A percentile compares a stretch with the other conserved stretches of the same genome.
These are phyloP conservation scores for Aurelia sp. DNA, from an alignment of 30 jellyfish, hydroid and myxozoan genomes.

Conservation along the genomic window DNA sequence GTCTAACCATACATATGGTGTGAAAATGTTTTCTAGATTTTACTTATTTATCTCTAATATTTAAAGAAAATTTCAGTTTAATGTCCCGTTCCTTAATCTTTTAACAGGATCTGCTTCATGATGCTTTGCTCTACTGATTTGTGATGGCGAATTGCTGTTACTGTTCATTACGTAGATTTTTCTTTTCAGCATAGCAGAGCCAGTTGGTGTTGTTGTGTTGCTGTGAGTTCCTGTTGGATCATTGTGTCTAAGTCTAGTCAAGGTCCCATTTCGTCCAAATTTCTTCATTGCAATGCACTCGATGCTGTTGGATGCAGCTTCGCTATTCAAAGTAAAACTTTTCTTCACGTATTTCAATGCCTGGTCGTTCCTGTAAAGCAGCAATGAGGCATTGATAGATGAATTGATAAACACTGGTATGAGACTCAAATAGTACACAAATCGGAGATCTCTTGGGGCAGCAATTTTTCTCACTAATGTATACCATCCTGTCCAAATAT, in stretches of 20 bases:
- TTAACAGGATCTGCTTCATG: too few species aligned
- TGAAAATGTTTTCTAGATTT: too few species aligned
- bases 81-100: too few species aligned
- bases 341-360: slow-evolving; percentile 13
- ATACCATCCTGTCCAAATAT: slow-evolving; percentile 60
- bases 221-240: neutral
- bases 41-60: too few species aligned
- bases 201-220: neutral
- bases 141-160: neutral
- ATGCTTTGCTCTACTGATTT: too few species aligned
- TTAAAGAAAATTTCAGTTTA: too few species aligned
- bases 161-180: neutral
- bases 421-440: slow-evolving; percentile 19
- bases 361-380: slow-evolving; percentile 37
- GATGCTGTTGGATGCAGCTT: neutral
- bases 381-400: slow-evolving; percentile 4
- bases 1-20: too few species aligned
- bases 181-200: neutral
- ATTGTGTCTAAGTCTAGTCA: neutral
- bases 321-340: neutral
- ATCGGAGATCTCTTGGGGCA: slow-evolving; percentile 55
- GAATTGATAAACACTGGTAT: slow-evolving; percentile 26
- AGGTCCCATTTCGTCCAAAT: neutral
- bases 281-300: slow-evolving; percentile 10
- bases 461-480: slow-evolving; percentile 17